These are phyloP conservation scores for Micromys minutus DNA, from an alignment of 2,113 vertebrate genomes.

Conservation along the genomic window DNA sequence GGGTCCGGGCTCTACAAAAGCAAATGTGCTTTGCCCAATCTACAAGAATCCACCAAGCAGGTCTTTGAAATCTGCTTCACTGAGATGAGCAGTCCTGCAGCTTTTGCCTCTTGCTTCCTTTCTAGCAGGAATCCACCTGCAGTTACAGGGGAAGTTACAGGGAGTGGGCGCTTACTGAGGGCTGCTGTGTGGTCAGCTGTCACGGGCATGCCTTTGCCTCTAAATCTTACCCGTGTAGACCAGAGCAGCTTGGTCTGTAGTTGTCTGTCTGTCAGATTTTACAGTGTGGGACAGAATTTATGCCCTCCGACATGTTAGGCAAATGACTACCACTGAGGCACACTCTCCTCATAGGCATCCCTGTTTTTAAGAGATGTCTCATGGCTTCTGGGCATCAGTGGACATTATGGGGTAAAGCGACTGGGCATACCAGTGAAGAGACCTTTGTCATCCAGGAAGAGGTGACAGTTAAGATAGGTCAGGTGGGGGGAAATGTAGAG, in stretches of 20 bases:
- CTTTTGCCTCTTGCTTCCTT: not conserved
- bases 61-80: fast-evolving
- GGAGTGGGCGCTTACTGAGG: fast-evolving
- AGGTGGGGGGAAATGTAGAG: not conserved
- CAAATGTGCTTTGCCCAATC: fast-evolving
- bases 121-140: too few relatives aligned
- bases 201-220: fast-evolving
- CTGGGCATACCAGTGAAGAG: fast-evolving
- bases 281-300: too few relatives aligned
- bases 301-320: not conserved
- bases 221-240: not conserved
- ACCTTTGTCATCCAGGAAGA: fast-evolving
- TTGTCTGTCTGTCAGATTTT: not conserved
- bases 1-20: fast-evolving
- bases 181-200: not conserved
- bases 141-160: too few relatives aligned
- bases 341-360: not conserved
- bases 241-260: not conserved
- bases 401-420: not conserved
- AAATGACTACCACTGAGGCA: not conserved
- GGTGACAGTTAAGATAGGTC: not conserved
- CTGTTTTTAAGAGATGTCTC: fast-evolving
- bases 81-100: not conserved
- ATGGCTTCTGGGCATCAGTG: not conserved
- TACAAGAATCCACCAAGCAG: fast-evolving